Conservation (phyloP, 2,113 vertebrate species). For the human region GRCh38 chr2:24256501-24257000, state of each 20-base stretch:
- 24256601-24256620: not conserved
- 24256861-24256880: not conserved
- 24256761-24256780: not conserved
- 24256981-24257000: not conserved
- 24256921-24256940: not conserved
- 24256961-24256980: conserved; percentile 19
- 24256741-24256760: not conserved
- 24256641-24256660: not conserved
- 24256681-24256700: not conserved
- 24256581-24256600: not conserved
- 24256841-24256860: not conserved
- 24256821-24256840: not conserved
- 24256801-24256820: not conserved
- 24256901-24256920: not conserved
- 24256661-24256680: not conserved
- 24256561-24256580: not conserved
- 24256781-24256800: not conserved
- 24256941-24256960: conserved; percentile 28
- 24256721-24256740: not conserved
- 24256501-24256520: not conserved
- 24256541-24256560: not conserved
- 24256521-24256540: not conserved
- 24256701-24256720: not conserved
- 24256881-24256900: not conserved
- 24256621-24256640: not conserved